Base-by-base conservation (phyloP, 1,140 invertebrate species). In the Formica exsecta region DNA sequence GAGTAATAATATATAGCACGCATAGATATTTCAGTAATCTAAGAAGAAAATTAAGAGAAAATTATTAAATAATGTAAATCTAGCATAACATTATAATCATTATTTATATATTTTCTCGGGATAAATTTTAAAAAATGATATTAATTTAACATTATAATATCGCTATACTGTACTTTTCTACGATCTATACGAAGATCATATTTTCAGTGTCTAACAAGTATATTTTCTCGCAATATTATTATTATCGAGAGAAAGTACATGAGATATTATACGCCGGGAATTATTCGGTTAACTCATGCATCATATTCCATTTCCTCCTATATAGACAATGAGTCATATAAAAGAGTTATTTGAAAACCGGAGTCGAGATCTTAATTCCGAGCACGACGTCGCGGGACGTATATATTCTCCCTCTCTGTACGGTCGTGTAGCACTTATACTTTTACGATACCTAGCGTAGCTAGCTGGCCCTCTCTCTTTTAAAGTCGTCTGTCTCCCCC, bases 241-340 rank as follows among this genome's bases (percentile, higher is more conserved):
- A 70, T 79, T 48, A 51, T 81, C 66, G 25, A 13, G 79, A 83
- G 68, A 83, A 62, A 83, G 79, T 74, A 61, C 7, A 61, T 5
- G 54, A 54, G 77, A 29, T 16, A 79, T 65, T 41, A 61, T 61
- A 9, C 38, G 57, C 22, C 36, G 48, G 29, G 25, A 11, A 54
- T 73, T 73, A 32, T 73, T 41, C 44, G 36, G 41, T 41, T 22
- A n/a, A 62, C n/a, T 64, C 7, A 25, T 9, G 25, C 48, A 54
- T 79, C 7, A 36, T 38, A 22, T 68, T 51, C 32, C 44, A 32
- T 48, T 13, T 44, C 13, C 25, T 29, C 1, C 29, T 80, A 29
- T 8, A 16, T n/a, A 13, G 44, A 54, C 22, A 19, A 57, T n/a
- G 9, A 7, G 9, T 6, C 51, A 4, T 68, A 25, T 41, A 73